Evolutionary conservation across 2,113 vertebrate genomes (phyloP), one percentile per base, ranked within the genome.

Genomic region (Paradisaea rubra): DNA sequence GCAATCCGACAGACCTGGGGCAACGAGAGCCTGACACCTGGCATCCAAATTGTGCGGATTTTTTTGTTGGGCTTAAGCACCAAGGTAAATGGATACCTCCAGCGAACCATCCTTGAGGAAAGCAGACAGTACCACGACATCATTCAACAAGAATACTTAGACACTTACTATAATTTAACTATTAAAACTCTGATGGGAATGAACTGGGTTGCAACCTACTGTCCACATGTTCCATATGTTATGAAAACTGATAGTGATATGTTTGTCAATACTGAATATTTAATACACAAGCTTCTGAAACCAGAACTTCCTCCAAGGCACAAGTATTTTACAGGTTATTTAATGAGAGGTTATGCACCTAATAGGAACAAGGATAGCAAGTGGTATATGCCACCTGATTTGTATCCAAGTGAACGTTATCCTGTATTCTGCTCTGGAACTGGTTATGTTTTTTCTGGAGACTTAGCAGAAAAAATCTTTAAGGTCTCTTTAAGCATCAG

Each of bases 231-330:
- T 81, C 97, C 97, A 0, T 99, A 99, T 2, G 98, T 99, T 76
- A 99, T 99, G 99, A 99, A 99, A 98, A 99, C 99, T 1, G 99
- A 99, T 98, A 99, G 99, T 3, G 99, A 99, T 93, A 99, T 99
- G 99, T 99, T 99, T 79, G 98, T 99, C 93, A 99, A 99, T 94
- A 99, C 99, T 0, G 99, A 99, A 27, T 99, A 99, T 91, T 98
- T 99, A 91, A 98, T 99, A 96, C 98, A 98, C 47, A 99, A 99
- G 96, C 97, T 99, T 59, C 96, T 99, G 74, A 98, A 98, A 94
- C 98, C 99, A 76, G 98, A 99, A 41, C 93, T 98, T 70, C 98
- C 97, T 77, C 98, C 98, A 1, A 98, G 95, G 89, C 98, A 83
- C 65, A 99, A 98, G 94, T 99, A 99, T 81, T 99, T 99, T 70